Conservation (phyloP, 1,140 invertebrate species). For the Magallana angulata region DNA sequence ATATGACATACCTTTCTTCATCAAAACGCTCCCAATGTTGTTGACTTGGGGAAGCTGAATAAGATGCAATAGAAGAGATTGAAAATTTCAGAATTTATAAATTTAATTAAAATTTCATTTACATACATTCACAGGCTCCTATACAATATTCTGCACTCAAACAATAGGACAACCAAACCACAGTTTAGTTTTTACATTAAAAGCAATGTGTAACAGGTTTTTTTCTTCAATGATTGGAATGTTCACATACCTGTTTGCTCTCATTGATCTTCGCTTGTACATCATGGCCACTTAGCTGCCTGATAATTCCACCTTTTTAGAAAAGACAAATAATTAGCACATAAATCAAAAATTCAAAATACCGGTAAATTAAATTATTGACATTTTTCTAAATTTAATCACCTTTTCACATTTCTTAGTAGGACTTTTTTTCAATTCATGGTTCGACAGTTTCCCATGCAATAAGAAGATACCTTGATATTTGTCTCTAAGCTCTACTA, state of each 20-base stretch:
- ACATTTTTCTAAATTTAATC: no score
- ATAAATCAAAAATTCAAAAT: no score
- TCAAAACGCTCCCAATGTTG: constrained; percentile 65
- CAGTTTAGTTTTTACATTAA: neutral
- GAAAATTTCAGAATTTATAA: neutral
- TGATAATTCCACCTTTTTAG: constrained; percentile 40
- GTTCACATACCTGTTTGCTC: constrained; percentile 53
- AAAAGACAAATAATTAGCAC: no score
- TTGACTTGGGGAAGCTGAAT: constrained; percentile 70
- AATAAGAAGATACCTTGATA: no score
- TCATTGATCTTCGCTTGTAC: constrained; percentile 55
- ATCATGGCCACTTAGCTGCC: constrained; percentile 56
- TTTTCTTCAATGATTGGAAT: neutral
- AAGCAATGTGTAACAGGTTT: neutral
- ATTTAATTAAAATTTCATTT: neutral
- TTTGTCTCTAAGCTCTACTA: no score
- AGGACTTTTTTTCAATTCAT: no score
- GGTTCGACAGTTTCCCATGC: no score
- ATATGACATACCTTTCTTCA: constrained; percentile 65
- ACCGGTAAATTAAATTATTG: no score
- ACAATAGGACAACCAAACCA: neutral
- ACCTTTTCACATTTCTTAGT: no score
- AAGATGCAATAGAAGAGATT: constrained; percentile 26
- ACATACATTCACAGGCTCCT: neutral
- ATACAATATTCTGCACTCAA: neutral